These are phyloP conservation scores for Apodemia mormo DNA, from an alignment of 2,888 invertebrate genomes.

Conservation along the genomic window DNA sequence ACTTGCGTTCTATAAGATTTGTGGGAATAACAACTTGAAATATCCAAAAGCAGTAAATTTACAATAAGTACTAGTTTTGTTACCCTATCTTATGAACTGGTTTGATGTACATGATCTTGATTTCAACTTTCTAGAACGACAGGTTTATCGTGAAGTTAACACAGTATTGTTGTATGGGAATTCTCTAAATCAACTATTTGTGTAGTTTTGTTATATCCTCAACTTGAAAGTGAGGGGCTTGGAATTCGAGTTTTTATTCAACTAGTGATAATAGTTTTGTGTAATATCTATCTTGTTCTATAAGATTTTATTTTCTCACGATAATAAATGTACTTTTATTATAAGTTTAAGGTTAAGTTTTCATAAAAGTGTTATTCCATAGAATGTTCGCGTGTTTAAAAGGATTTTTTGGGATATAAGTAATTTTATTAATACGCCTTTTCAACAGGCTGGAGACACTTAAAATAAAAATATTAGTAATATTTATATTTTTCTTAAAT, in stretches of 20 bases:
- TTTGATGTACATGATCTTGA: conserved; percentile 30
- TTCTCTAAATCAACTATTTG: conserved; percentile 35
- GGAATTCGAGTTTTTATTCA: conserved; percentile 45
- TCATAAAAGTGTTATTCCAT: no score
- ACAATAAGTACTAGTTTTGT: conserved; percentile 28
- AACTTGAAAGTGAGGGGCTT: conserved; percentile 35
- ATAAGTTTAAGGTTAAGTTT: no score
- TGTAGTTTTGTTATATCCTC: conserved; percentile 18
- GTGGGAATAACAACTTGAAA: conserved; percentile 19
- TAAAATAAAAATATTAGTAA: no score
- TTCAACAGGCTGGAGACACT: no score
- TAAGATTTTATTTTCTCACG: background rate
- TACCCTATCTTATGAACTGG: conserved; percentile 32
- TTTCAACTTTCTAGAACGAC: conserved; percentile 39
- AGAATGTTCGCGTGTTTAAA: no score
- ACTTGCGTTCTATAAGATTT: background rate
- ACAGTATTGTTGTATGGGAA: conserved; percentile 50
- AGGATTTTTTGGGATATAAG: no score
- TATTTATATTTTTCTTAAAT: no score
- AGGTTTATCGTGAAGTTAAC: conserved; percentile 46
- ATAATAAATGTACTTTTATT: no score
- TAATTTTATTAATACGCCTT: no score
- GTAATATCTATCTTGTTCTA: background rate
- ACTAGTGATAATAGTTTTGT: background rate
- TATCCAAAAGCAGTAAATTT: conserved; percentile 22